These are phyloP conservation scores for Arizona elegans DNA, from an alignment of 2,113 vertebrate species.

Conservation along the genomic window DNA sequence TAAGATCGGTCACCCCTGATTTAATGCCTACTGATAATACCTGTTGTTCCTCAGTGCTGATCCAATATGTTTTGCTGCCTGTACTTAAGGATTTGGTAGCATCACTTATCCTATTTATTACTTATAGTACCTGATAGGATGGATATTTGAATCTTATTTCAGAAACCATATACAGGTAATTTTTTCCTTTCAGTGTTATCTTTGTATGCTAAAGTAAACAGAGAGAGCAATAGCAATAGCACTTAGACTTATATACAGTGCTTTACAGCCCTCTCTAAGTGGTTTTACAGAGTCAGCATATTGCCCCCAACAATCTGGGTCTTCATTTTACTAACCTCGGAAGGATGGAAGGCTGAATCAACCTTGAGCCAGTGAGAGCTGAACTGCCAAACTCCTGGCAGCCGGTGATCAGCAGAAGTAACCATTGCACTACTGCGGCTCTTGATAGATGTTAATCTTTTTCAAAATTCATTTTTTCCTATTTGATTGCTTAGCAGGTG, in stretches of 20 bases:
- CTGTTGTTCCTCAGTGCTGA: neutral
- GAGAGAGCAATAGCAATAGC: neutral
- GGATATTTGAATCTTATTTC: neutral
- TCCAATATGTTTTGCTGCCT: neutral
- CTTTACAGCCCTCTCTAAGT: too few relatives aligned
- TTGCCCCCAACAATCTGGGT: too few relatives aligned
- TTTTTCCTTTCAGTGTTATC: neutral
- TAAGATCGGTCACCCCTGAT: neutral
- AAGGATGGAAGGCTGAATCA: too few relatives aligned
- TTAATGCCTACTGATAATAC: neutral
- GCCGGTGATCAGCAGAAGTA: too few relatives aligned
- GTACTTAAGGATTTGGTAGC: neutral
- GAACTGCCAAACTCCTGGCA: too few relatives aligned
- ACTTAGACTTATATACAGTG: too few relatives aligned
- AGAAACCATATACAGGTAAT: neutral
- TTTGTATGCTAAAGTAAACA: neutral
- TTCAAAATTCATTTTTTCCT: neutral
- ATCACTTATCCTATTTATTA: neutral
- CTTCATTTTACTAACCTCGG: too few relatives aligned
- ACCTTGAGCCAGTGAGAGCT: too few relatives aligned
- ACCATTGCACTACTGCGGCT: too few relatives aligned
- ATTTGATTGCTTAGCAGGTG: neutral
- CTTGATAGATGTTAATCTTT: neutral
- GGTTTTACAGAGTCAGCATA: too few relatives aligned
- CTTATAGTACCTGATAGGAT: neutral